Evolutionary conservation across 2,888 invertebrate species (phyloP).

Genomic region (Mesoligia furuncula): DNA sequence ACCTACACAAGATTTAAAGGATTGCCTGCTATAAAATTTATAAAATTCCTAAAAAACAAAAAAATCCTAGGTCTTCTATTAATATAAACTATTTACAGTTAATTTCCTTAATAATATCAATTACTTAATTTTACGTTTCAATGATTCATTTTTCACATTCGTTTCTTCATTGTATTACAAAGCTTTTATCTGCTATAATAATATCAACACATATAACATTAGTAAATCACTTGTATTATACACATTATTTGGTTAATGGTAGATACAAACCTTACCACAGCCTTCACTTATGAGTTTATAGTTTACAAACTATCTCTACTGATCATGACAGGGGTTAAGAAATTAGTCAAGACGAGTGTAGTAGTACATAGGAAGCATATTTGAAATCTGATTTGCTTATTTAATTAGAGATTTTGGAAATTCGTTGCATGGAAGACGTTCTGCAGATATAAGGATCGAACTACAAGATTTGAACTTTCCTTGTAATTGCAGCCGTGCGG

Average conservation of each 20-base stretch:
- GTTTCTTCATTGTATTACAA: constrained; percentile 15
- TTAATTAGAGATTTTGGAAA: background rate
- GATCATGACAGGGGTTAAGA: constrained; percentile 3
- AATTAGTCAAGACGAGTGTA: background rate
- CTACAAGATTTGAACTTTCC: background rate
- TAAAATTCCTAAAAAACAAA: constrained; percentile 6
- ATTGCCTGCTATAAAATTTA: constrained; percentile 16
- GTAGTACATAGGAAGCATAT: background rate
- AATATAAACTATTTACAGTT: constrained; percentile 42
- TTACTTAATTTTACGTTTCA: constrained; percentile 5
- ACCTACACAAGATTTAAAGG: constrained; percentile 1
- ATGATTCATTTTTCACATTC: constrained; percentile 4
- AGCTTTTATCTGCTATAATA: constrained; percentile 16
- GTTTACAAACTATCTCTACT: background rate
- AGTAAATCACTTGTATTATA: constrained; percentile 12
- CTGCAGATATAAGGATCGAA: background rate
- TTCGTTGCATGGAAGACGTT: background rate
- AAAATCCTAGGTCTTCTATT: background rate
- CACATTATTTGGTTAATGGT: constrained; percentile 47
- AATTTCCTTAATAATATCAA: constrained; percentile 17
- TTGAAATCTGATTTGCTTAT: background rate
- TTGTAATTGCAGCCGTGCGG: background rate
- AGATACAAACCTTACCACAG: constrained; percentile 38
- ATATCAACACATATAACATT: constrained; percentile 44
- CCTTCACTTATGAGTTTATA: constrained; percentile 20